Percentiles rank a stretch among this genome's conserved stretches.
Evolutionary conservation across 2,888 invertebrate genomes (phyloP).

Genomic region (Parnassius orleans): DNA sequence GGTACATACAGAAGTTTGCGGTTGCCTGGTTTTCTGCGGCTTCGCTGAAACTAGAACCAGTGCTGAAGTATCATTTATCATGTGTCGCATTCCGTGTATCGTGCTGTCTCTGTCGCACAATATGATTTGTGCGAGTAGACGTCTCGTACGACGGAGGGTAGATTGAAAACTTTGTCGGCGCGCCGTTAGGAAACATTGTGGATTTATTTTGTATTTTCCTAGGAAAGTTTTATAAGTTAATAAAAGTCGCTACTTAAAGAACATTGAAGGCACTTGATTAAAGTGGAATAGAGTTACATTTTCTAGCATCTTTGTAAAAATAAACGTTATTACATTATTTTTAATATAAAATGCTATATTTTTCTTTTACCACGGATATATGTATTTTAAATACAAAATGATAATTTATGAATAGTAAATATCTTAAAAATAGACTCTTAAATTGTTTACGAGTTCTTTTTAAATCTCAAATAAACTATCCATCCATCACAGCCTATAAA

Average conservation of each 20-base stretch:
- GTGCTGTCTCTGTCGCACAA: constrained; percentile 2
- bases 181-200: neutral
- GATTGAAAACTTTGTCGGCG: constrained; percentile 3
- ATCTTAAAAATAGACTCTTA: no score
- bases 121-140: neutral
- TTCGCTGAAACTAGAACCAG: constrained; percentile 17
- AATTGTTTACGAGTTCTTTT: no score
- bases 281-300: neutral
- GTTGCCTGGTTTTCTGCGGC: constrained; percentile 20
- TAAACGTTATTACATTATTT: neutral
- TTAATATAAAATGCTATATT: no score
- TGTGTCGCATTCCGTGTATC: constrained; percentile 1
- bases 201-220: neutral
- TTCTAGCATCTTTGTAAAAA: neutral
- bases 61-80: constrained; percentile 8
- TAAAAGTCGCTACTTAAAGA: neutral
- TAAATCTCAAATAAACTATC: no score
- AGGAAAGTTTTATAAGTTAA: constrained; percentile 2
- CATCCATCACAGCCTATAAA: no score
- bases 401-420: no score
- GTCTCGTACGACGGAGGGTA: neutral
- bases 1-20: constrained; percentile 2
- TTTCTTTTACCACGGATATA: no score
- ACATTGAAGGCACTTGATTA: constrained; percentile 1
- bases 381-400: no score